phyloP scores from a whole-genome alignment of 2,888 invertebrate species.

The Volucella zonaria region DNA sequence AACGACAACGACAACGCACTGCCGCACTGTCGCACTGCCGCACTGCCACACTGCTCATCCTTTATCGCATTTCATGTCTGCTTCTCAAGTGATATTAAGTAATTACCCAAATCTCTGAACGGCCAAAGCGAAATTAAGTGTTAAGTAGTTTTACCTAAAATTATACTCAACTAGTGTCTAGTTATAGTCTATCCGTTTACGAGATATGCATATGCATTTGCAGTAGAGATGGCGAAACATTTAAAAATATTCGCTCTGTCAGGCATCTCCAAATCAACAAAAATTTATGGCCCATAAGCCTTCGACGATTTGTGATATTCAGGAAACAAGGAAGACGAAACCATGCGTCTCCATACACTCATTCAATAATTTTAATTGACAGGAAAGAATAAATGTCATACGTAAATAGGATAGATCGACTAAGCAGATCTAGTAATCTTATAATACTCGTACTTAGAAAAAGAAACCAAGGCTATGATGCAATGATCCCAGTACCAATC shows the following conservation, averaged over 20 bases:
- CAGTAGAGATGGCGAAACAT: background rate
- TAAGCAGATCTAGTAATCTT: no score
- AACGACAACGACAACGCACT: background rate
- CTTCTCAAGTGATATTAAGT: conserved; percentile 49
- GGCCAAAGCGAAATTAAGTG: conserved; percentile 55
- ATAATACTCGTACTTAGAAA: no score
- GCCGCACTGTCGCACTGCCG: no score
- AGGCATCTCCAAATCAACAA: conserved; percentile 11
- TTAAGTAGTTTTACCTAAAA: conserved; percentile 56
- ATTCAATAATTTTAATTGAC: no score
- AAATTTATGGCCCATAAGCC: conserved; percentile 55
- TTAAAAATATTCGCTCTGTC: conserved; percentile 16
- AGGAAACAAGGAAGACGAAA: conserved; percentile 3
- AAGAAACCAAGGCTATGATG: no score
- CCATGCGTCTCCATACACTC: no score
- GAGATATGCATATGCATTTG: conserved; percentile 6
- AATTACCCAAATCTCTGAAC: conserved; percentile 62
- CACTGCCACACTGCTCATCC: no score
- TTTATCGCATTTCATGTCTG: conserved; percentile 6
- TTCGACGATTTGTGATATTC: conserved; percentile 27
- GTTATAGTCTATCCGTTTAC: background rate
- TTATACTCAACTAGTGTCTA: conserved; percentile 14
- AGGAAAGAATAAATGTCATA: no score
- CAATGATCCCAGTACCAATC: no score
- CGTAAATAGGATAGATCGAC: no score